These are phyloP conservation scores for Timema podura DNA, from an alignment of 2,888 invertebrate species.

Conservation along the genomic window DNA sequence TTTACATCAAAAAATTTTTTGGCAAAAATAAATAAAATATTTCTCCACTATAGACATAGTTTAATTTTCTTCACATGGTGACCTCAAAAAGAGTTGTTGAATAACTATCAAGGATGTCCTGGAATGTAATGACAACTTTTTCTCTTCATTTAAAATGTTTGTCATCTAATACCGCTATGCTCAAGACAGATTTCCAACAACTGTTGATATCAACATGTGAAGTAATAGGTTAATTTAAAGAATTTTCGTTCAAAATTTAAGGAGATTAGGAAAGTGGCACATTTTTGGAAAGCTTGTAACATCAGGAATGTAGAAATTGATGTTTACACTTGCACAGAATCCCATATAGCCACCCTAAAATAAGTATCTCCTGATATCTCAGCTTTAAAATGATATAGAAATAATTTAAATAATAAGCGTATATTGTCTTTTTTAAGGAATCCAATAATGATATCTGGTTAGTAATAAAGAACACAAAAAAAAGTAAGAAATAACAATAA, in stretches of 20 bases:
- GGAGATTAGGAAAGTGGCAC: constrained; percentile 4
- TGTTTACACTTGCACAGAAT: not conserved
- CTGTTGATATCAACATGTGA: too few relatives aligned
- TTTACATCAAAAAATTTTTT: too few relatives aligned
- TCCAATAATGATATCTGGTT: not conserved
- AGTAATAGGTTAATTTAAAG: not conserved
- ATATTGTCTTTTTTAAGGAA: not conserved
- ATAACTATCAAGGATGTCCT: too few relatives aligned
- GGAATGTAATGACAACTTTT: too few relatives aligned
- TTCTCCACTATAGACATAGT: too few relatives aligned
- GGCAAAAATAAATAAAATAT: too few relatives aligned
- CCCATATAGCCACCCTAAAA: not conserved
- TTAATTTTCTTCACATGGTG: too few relatives aligned
- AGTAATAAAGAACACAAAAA: not conserved
- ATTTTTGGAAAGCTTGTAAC: constrained; percentile 10
- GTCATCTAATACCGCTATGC: too few relatives aligned
- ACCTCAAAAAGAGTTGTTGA: too few relatives aligned
- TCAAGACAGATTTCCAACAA: too few relatives aligned
- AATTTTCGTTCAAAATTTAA: not conserved
- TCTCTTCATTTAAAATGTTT: too few relatives aligned
- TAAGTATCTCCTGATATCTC: not conserved
- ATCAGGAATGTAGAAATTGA: constrained; percentile 1
- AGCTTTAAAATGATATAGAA: not conserved
- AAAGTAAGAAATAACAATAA: not conserved
- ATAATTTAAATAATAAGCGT: not conserved